Conservation (phyloP, 2,113 vertebrate species). For the Vidua macroura region DNA sequence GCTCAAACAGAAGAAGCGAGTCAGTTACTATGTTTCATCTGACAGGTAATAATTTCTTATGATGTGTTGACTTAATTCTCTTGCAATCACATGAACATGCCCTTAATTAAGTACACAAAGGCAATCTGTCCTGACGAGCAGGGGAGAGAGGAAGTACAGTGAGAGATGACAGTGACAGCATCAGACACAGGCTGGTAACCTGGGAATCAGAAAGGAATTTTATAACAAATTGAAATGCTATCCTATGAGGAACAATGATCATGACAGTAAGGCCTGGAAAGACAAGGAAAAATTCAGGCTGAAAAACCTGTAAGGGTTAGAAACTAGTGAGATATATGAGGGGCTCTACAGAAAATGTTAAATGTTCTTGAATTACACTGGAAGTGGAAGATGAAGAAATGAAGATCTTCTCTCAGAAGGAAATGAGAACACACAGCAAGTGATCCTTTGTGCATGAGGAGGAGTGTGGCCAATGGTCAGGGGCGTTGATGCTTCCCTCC, state of each 20-base stretch:
- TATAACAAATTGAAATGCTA: background rate
- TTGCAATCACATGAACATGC: conserved; percentile 19
- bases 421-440: background rate
- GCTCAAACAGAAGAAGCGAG: conserved; percentile 21
- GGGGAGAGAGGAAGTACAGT: background rate
- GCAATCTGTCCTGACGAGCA: background rate
- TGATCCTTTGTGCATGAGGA: background rate
- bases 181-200: background rate
- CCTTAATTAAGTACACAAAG: conserved; percentile 33
- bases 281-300: background rate
- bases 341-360: background rate
- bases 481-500: background rate
- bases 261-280: background rate
- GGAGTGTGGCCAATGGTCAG: background rate
- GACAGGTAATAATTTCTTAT: conserved; percentile 46
- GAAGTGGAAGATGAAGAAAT: background rate
- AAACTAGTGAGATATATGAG: background rate
- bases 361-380: background rate
- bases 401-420: background rate
- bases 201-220: background rate
- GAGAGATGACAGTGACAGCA: background rate
- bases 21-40: conserved; percentile 38
- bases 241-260: background rate
- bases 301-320: background rate
- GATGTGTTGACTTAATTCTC: conserved; percentile 35